Evolutionary conservation across 2,113 vertebrate genomes (phyloP).

Genomic region (Psittacula cyanocephala): DNA sequence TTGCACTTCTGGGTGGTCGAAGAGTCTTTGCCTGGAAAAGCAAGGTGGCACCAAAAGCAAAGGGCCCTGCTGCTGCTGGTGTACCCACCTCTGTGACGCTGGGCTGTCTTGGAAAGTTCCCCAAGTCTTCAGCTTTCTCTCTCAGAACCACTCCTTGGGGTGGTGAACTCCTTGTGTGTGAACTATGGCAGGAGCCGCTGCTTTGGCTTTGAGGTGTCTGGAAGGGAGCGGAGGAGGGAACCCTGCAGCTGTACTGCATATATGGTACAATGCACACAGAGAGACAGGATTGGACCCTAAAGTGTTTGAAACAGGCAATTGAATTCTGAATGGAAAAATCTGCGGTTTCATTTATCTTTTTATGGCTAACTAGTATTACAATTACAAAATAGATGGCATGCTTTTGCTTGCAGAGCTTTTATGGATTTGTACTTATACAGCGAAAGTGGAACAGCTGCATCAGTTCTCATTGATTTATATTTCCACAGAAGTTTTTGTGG

Average conservation of each 20-base stretch:
- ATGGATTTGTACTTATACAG: neutral
- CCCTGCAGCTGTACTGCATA: accelerated
- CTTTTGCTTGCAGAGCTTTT: neutral
- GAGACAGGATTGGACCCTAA: neutral
- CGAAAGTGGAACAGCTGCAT: neutral
- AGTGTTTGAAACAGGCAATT: neutral
- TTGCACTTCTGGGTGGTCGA: neutral
- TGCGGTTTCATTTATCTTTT: neutral
- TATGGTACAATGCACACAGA: neutral
- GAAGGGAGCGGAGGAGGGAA: neutral
- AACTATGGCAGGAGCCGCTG: accelerated
- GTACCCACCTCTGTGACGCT: neutral
- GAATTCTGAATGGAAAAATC: neutral
- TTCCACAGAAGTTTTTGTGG: neutral
- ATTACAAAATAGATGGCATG: neutral
- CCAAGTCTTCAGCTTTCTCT: neutral
- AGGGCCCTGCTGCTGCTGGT: neutral
- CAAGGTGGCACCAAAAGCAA: neutral
- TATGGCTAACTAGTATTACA: neutral
- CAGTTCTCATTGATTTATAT: neutral
- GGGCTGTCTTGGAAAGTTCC: neutral
- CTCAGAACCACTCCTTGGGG: neutral
- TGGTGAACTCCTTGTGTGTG: neutral
- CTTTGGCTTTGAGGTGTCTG: neutral
- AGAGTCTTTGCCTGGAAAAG: neutral